These are phyloP conservation scores for Deroptyus accipitrinus DNA, from an alignment of 2,113 vertebrate species.

Conservation along the genomic window DNA sequence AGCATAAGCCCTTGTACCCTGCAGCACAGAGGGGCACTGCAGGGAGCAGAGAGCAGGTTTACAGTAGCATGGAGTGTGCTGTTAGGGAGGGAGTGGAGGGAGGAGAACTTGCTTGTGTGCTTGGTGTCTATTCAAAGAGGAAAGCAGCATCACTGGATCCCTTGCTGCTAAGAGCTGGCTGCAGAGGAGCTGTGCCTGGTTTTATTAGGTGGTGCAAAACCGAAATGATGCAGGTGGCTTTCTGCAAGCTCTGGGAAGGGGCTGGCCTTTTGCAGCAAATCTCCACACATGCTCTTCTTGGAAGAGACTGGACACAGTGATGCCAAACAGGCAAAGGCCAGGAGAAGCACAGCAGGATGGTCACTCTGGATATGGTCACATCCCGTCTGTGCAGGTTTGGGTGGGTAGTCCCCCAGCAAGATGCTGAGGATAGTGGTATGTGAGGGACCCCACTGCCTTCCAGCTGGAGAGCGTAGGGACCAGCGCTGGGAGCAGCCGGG, in stretches of 20 bases:
- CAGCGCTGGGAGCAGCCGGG: no score
- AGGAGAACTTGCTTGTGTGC: not conserved
- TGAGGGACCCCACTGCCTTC: not conserved
- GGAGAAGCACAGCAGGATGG: accelerated
- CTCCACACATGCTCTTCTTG: accelerated
- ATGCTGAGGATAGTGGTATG: not conserved
- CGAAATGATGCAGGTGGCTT: no score
- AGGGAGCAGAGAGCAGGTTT: not conserved
- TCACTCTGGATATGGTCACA: not conserved
- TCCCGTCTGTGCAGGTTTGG: not conserved
- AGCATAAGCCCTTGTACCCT: not conserved
- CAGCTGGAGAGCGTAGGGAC: not conserved
- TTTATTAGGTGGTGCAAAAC: not conserved
- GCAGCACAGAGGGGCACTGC: no score
- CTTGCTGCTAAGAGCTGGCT: not conserved
- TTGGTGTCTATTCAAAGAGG: not conserved
- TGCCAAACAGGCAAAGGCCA: no score
- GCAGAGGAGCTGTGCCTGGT: not conserved
- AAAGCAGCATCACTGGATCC: not conserved
- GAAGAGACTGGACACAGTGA: accelerated
- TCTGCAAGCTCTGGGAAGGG: not conserved
- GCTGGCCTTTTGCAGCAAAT: accelerated
- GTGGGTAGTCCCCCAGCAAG: not conserved
- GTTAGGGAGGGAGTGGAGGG: not conserved
- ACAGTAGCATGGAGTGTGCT: no score